Base-by-base conservation (phyloP, 2,888 invertebrate genomes). In the Thelaira solivaga region DNA sequence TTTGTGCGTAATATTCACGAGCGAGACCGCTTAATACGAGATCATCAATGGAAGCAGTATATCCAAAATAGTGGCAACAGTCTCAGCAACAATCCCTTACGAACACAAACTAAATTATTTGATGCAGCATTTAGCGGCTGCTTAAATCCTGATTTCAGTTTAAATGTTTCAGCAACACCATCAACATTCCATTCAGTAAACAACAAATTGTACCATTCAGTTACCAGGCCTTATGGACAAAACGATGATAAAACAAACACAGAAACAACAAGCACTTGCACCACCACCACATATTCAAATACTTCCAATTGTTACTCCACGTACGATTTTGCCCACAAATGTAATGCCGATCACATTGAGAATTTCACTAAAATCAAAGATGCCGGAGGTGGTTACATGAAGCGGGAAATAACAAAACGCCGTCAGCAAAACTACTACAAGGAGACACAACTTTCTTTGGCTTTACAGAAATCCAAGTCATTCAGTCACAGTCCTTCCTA, bases 21-120 rank as follows among this genome's bases (percentile, higher is more conserved):
- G 84, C 86, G 89, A 80, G 89, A 89, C 84, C 89, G 89, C 76
- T 87, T 87, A 79, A 89, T 89, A 84, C 85, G 87, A 80, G 88
- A 88, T 80, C 89, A 89, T 82, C 89, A 89, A 82, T 84, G 89
- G 82, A 87, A 87, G 75, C 88, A 89, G 80, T 88, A 82, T 69
- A 80, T 84, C 16, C 49, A 73, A 61, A 59, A 68, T 34, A 72
- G 59, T 36, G 65, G 8, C 61, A 34, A 62, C 11, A 20, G 62
- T 31, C 24, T 69, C 29, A 47, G 29, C 31, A 73, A 57, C 13
- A 64, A 16, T 51, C 34, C 59, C 26, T 47, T 61, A 11, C 81
- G 80, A 81, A 80, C 67, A 65, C 26, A 43, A 65, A 62, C 22
- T 22, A 59, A 13, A 18, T 24, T 24, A 26, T 31, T 61, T 26